Evolutionary conservation across 2,113 vertebrate species (phyloP), one percentile per base, ranked within the genome.

Genomic region (Oncorhynchus gorbuscha): DNA sequence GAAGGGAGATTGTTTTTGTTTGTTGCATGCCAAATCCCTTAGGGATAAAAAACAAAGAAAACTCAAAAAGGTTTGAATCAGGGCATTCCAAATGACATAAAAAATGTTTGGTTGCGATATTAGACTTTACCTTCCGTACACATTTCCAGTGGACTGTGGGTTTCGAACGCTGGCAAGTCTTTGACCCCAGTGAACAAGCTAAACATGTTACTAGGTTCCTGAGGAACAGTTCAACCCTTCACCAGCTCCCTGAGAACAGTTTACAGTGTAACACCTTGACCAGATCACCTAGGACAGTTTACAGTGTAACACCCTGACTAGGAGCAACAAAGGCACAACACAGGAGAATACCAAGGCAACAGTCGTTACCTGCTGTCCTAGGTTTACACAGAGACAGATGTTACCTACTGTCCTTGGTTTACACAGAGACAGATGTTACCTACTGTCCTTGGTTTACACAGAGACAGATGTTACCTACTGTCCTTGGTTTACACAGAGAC

Each of bases 51-150:
- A 6, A 45, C 12, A 48, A 62, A 48, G 30, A 24, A 1, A 73
- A 3, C 59, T 26, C 16, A 72, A 28, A n/a, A 72, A 32, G 51
- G 49, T 16, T 59, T 58, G 51, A 58, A 1, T 45, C 4, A 72
- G 58, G n/a, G 12, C 4, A 48, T 26, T 64, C 59, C 65, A 79
- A 48, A 24, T 48, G n/a, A 28, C 26, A 66, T 24, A 12, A 58
- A 77, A 77, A 69, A 72, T 0, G 26, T 59, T 26, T 77, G 67
- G 8, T 71, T 49, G 30, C 51, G 66, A 28, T 69, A 5, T 45
- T 58, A 55, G 45, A 67, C 79, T 85, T 88, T 84, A 87, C 87
- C 87, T 86, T 86, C 55, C 45, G 30, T 13, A 74, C 69, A 3
- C 64, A 80, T 74, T 78, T 78, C 71, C 66, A 45, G 79, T 14